Evolutionary conservation across 2,797 vertebrate species (phyloP).

Genomic region (Neosilurus mollespiculum): DNA sequence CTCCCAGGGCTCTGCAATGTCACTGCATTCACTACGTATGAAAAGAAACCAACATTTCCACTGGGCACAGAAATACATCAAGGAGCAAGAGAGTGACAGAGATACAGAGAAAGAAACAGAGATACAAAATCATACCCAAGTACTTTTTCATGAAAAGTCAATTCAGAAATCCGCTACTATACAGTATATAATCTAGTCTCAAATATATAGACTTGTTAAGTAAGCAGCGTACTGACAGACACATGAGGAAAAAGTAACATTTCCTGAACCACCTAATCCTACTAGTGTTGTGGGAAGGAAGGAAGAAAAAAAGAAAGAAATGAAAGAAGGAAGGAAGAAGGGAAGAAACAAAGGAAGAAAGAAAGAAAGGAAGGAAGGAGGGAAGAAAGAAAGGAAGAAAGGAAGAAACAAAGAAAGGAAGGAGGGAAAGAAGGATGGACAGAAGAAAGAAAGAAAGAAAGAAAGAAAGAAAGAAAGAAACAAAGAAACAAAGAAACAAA

Average conservation of each 20-base stretch:
- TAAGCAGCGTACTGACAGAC: background rate
- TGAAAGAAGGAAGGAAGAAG: too few species aligned
- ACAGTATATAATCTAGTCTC: background rate
- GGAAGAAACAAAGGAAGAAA: too few species aligned
- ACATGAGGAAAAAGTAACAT: background rate
- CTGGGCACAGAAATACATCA: slow-evolving; percentile 5
- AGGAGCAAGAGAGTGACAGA: slow-evolving; percentile 1
- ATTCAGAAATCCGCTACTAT: background rate
- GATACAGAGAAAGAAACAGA: background rate
- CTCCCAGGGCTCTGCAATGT: slow-evolving; percentile 35
- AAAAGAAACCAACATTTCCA: slow-evolving; percentile 42
- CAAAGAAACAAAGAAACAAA: too few species aligned
- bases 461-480: too few species aligned
- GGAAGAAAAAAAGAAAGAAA: too few species aligned
- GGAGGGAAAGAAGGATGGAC: too few species aligned
- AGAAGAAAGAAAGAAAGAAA: too few species aligned
- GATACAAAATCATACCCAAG: background rate
- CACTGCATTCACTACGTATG: slow-evolving; percentile 29
- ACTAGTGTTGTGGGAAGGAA: too few species aligned
- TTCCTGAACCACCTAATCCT: too few species aligned
- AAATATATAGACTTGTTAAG: background rate
- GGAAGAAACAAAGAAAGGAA: too few species aligned
- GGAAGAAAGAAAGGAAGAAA: too few species aligned
- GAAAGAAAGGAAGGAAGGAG: too few species aligned
- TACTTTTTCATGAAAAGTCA: slow-evolving; percentile 11